A percentile compares a stretch with the other conserved stretches of the same genome.
phyloP scores from a whole-genome alignment of 2,113 vertebrate species.

The Abramis brama region DNA sequence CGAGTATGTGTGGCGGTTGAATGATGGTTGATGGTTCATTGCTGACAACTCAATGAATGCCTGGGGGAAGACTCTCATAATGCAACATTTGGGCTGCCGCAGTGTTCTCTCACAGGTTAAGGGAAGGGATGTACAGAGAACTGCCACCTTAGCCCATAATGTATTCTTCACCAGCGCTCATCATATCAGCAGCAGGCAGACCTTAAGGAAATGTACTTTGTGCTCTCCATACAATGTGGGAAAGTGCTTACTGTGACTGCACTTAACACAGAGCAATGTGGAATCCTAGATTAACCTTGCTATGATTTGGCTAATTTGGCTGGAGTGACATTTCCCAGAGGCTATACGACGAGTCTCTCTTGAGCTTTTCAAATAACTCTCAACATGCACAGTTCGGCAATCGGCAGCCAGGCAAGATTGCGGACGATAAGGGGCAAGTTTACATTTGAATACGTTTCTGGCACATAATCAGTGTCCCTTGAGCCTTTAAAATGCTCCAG shows the following conservation, averaged over 20 bases:
- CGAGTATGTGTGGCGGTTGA: constrained; percentile 17
- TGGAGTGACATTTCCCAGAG: constrained; percentile 69
- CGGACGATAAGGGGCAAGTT: constrained; percentile 5
- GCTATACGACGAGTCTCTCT: constrained; percentile 52
- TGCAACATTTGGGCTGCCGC: constrained; percentile 46
- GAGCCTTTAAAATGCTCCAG: neutral
- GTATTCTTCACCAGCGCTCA: constrained; percentile 69
- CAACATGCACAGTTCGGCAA: constrained; percentile 20
- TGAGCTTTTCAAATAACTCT: constrained; percentile 61
- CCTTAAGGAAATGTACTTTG: constrained; percentile 73
- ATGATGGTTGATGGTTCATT: constrained; percentile 51
- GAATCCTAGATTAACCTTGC: constrained; percentile 75
- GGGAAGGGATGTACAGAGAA: constrained; percentile 33
- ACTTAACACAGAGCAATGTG: constrained; percentile 67
- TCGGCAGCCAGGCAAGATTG: constrained; percentile 16
- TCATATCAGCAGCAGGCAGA: constrained; percentile 77
- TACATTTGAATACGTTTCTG: constrained; percentile 18
- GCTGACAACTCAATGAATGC: constrained; percentile 53
- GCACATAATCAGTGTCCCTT: constrained; percentile 10
- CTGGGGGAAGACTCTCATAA: constrained; percentile 49
- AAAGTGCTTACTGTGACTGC: constrained; percentile 76
- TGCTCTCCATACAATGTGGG: constrained; percentile 70
- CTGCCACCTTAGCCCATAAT: constrained; percentile 68
- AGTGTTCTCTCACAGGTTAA: constrained; percentile 57
- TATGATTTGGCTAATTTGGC: constrained; percentile 76